phyloP scores from a whole-genome alignment of 2,797 vertebrate species.

The Leptatherina wallacei region DNA sequence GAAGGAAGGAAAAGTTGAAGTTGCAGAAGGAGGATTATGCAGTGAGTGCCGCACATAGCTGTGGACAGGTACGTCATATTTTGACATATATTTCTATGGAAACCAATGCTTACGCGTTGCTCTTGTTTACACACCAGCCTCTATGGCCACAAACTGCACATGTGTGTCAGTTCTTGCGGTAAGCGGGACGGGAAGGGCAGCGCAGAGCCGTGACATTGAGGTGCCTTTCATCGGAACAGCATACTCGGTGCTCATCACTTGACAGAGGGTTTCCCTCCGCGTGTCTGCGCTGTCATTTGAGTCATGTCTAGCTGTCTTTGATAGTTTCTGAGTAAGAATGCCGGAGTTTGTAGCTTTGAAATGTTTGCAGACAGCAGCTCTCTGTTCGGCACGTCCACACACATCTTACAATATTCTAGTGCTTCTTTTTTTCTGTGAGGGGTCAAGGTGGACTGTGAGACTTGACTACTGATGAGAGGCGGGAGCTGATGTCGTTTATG shows the following conservation, averaged over 20 bases:
- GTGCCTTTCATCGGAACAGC: slow-evolving; percentile 44
- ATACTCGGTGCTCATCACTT: slow-evolving; percentile 19
- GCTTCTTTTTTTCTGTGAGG: background rate
- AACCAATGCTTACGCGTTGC: slow-evolving; percentile 20
- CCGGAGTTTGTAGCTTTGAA: slow-evolving; percentile 32
- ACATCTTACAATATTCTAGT: background rate
- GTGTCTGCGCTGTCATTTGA: slow-evolving; percentile 29
- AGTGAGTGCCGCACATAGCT: slow-evolving; percentile 54
- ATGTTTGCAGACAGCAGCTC: slow-evolving; percentile 17
- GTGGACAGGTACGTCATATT: slow-evolving; percentile 72
- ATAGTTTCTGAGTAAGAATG: slow-evolving; percentile 26
- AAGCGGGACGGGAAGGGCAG: slow-evolving; percentile 47
- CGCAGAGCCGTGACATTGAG: slow-evolving; percentile 72
- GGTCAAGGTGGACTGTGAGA: slow-evolving; percentile 23
- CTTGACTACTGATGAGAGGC: slow-evolving; percentile 12
- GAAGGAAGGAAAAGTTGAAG: slow-evolving; percentile 68
- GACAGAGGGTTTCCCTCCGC: slow-evolving; percentile 12
- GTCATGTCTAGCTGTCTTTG: slow-evolving; percentile 23
- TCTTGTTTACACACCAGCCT: slow-evolving; percentile 41
- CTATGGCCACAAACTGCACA: slow-evolving; percentile 32
- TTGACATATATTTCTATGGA: slow-evolving; percentile 24
- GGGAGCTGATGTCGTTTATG: slow-evolving; percentile 19
- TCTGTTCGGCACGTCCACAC: slow-evolving; percentile 1
- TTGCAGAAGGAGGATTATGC: slow-evolving; percentile 71
- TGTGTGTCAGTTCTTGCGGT: slow-evolving; percentile 43